Evolutionary conservation across 2,113 vertebrate species (phyloP).

Genomic region (Vireo altiloquus): DNA sequence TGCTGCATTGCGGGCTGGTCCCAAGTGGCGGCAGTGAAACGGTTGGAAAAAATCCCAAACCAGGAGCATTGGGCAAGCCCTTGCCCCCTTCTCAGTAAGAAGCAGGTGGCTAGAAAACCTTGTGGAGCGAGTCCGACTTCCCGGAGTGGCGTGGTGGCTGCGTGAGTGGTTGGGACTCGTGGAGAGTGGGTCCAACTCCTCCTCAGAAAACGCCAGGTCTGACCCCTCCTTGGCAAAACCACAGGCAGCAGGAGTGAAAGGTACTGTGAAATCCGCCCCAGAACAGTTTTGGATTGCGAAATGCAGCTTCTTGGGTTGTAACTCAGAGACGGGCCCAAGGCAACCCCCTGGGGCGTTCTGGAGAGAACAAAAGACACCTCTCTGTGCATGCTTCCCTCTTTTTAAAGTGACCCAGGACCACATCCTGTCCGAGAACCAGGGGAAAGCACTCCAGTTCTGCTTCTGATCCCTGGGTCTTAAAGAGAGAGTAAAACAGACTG

Average conservation of each 20-base stretch:
- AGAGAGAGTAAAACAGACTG: too few species aligned
- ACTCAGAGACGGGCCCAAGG: background rate
- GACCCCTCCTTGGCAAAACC: background rate
- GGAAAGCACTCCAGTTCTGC: background rate
- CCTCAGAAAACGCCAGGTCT: too few species aligned
- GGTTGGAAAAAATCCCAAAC: background rate
- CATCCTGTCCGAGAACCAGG: background rate
- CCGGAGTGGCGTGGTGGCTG: background rate
- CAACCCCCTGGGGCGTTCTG: background rate
- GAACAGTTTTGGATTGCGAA: background rate
- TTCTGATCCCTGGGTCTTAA: background rate
- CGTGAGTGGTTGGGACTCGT: background rate
- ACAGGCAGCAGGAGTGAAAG: background rate
- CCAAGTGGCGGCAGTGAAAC: background rate
- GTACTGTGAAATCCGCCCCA: background rate
- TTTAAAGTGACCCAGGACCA: background rate
- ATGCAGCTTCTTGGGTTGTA: background rate
- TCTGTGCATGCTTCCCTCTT: background rate
- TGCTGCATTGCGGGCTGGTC: background rate
- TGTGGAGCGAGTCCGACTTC: background rate
- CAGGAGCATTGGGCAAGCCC: background rate
- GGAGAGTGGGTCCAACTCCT: background rate
- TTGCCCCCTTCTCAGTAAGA: background rate
- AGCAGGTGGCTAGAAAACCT: background rate
- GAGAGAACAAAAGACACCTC: background rate